Base-by-base conservation (phyloP, 2,113 vertebrate species). In the Nerophis ophidion region DNA sequence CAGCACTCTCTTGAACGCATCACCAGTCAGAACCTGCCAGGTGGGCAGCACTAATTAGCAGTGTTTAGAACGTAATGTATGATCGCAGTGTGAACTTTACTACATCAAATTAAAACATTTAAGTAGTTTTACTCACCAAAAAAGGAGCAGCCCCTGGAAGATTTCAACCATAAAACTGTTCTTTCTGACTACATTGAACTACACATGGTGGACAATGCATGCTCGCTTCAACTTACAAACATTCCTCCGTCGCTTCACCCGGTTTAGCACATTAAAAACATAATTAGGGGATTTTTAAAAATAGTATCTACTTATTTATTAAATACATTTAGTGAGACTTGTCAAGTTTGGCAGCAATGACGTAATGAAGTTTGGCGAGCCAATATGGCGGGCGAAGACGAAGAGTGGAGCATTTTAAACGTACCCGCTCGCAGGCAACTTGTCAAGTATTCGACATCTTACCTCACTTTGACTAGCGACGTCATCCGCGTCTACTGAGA, bases 381-480 rank as follows among this genome's bases (percentile, higher is more conserved):
- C 17, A 17, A 56, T 40, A 10, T 15, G 52, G 19, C 12, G 19
- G 19, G 19, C 49, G 11, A 10, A 4, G 10, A 42, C 54, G 54
- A 42, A 15, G 6, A 55, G 17, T 44, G 10, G 10, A 5, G 10
- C 40, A 44, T 44, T 44, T 44, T 44, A 44, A 44, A 44, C 10
- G 40, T 44, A 44, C 40, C 10, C 40, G 40, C 40, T 44, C 40
- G 40, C 40, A 44, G 10, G 12, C 38, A 40, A 10, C 33, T 51
- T 56, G 36, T 19, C n/a, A 56, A 19, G 17, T 55, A 16, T 40
- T 55, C 13, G 35, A n/a, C n/a, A 11, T 16, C 7, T 40, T 56
- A 56, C 54, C 54, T 56, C 9, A 38, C 54, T 42, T 56, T 19
- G 38, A 56, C n/a, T 17, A 36, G 54, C 42, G 36, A 56, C 54